Base-by-base conservation (phyloP, 2,888 invertebrate species). In the Rosalia funebris region DNA sequence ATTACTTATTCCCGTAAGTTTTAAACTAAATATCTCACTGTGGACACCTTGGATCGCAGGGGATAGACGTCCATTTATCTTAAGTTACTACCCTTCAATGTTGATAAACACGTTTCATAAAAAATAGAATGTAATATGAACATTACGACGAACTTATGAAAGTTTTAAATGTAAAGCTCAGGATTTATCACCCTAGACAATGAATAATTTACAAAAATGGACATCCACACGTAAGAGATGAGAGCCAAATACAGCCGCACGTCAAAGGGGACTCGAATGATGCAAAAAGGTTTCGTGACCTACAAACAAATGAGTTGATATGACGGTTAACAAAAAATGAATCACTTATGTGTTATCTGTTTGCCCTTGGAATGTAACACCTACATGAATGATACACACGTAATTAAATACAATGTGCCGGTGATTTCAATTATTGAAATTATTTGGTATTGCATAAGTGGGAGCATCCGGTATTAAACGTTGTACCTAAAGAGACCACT, bases 391-490 rank as follows among this genome's bases (percentile, higher is more conserved):
- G 14, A 36, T 48, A 5, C 14, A 9, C 10, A 12, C 19, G 16
- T 20, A n/a, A 36, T 48, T 48, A 20, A 37, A 34, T 48, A 11
- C 37, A 19, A 11, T 12, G 19, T 37, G 1, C 48, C 36, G n/a
- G 37, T 9, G 36, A n/a, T 36, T 36, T 48, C 19, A 19, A 48
- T 37, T 48, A 48, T 48, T 48, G 19, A 36, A 48, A 48, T 48
- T 3, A 19, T 12, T 36, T 17, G 37, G 19, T 19, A 36, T 48
- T 48, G 37, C 48, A 19, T 37, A 12, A 37, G 36, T 37, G 12
- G 12, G 36, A 16, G 10, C 11, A 16, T 48, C 37, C 36, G 37
- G 48, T 19, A 48, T 48, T 20, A 48, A 48, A 36, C 14, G 19
- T 48, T 10, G 0, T 19, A 12, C 48, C 48, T 12, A 37, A 36